These are phyloP conservation scores for Donacobius atricapilla DNA, from an alignment of 2,113 vertebrate genomes.

Conservation along the genomic window DNA sequence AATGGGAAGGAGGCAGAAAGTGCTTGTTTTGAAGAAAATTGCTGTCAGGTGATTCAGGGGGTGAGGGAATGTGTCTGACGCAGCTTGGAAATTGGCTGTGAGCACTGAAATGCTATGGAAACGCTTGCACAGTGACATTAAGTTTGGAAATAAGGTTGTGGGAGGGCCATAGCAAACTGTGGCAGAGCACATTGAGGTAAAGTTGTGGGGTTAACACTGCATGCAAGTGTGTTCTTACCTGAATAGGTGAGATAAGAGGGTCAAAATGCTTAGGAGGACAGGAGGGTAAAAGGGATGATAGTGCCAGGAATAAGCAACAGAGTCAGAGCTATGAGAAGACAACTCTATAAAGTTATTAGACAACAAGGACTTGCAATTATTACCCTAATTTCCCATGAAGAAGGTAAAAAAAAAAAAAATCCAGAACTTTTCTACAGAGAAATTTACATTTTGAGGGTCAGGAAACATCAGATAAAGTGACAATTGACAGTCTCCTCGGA, in stretches of 20 bases:
- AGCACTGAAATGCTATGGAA: not conserved
- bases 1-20: not conserved
- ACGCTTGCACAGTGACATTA: not conserved
- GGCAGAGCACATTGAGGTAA: not conserved
- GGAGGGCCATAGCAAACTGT: not conserved
- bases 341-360: not conserved
- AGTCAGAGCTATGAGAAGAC: not conserved
- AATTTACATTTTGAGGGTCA: not conserved
- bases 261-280: not conserved
- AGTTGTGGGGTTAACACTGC: not conserved
- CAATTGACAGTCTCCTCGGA: not conserved
- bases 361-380: not conserved
- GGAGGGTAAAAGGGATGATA: not conserved
- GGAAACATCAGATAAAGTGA: not conserved
- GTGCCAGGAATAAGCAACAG: not conserved
- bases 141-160: not conserved
- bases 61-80: not conserved
- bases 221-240: not conserved
- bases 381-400: not conserved
- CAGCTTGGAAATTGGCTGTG: not conserved
- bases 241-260: not conserved
- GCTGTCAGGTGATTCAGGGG: not conserved
- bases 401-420: not conserved
- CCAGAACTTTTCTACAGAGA: not conserved
- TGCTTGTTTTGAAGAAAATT: slow-evolving; percentile 10